A percentile compares a stretch with the other conserved stretches of the same genome.
These are phyloP conservation scores for Hemistola chrysoprasaria DNA, from an alignment of 2,888 invertebrate species.

Conservation along the genomic window DNA sequence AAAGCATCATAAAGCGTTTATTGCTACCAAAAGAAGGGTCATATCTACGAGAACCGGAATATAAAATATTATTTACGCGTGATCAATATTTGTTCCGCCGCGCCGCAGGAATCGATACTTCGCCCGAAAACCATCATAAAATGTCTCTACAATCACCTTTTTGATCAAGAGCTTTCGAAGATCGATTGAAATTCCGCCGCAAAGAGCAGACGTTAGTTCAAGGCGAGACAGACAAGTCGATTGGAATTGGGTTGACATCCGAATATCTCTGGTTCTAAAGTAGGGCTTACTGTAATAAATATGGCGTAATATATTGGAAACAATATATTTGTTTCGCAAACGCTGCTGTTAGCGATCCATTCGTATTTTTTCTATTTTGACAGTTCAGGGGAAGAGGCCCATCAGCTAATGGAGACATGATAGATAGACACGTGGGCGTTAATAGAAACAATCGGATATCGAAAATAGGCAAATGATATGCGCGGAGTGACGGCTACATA, in stretches of 20 bases:
- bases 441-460: constrained; percentile 12
- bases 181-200: constrained; percentile 12
- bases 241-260: constrained; percentile 7
- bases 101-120: neutral
- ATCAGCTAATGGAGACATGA: constrained; percentile 24
- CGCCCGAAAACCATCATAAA: constrained; percentile 1
- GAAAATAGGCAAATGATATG: constrained; percentile 13
- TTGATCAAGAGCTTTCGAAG: constrained; percentile 8
- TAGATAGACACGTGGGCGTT: constrained; percentile 17
- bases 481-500: constrained; percentile 3
- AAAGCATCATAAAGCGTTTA: no score
- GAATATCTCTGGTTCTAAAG: constrained; percentile 5
- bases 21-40: no score
- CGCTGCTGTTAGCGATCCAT: constrained; percentile 1
- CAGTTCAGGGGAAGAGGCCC: constrained; percentile 15
- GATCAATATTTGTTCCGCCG: constrained; percentile 3
- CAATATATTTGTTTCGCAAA: constrained; percentile 1
- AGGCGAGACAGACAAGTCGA: constrained; percentile 14
- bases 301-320: no score
- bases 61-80: neutral
- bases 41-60: neutral
- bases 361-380: constrained; percentile 19
- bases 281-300: constrained; percentile 1
- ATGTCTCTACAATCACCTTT: constrained; percentile 9
- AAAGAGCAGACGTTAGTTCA: constrained; percentile 10